Evolutionary conservation across 2,113 vertebrate species (phyloP).

Genomic region (Calonectris borealis): DNA sequence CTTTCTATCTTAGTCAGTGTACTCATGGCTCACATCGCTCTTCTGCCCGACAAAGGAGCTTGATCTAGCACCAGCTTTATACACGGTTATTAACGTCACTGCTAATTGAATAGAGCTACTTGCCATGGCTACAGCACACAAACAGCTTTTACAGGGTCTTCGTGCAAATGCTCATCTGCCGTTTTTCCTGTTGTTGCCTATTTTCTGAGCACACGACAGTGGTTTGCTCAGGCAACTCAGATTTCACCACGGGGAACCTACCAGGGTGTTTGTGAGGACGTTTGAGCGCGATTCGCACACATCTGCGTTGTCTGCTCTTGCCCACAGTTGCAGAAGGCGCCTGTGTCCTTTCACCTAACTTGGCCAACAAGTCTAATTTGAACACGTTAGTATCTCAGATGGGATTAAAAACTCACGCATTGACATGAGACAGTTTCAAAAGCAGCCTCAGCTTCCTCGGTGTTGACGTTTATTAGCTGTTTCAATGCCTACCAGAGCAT

Average conservation of each 20-base stretch:
- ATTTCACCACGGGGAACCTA: neutral
- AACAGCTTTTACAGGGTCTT: neutral
- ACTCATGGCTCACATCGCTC: neutral
- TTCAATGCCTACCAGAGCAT: neutral
- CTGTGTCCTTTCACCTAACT: neutral
- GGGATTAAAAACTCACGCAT: neutral
- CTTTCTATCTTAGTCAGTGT: neutral
- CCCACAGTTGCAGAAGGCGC: neutral
- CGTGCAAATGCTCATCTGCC: neutral
- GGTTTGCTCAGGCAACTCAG: neutral
- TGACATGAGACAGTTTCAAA: neutral
- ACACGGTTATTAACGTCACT: neutral
- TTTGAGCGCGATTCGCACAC: rapidly evolving
- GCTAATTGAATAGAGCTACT: neutral
- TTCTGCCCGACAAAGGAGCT: neutral
- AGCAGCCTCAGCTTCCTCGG: neutral
- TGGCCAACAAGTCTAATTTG: neutral
- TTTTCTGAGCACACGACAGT: neutral
- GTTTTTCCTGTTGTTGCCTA: neutral
- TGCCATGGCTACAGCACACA: neutral
- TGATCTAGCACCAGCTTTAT: neutral
- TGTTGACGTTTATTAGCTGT: neutral
- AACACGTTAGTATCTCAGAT: neutral
- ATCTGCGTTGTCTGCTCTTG: neutral
- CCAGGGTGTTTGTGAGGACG: neutral